Conservation (phyloP, 2,113 vertebrate genomes). For the Mugil cephalus region DNA sequence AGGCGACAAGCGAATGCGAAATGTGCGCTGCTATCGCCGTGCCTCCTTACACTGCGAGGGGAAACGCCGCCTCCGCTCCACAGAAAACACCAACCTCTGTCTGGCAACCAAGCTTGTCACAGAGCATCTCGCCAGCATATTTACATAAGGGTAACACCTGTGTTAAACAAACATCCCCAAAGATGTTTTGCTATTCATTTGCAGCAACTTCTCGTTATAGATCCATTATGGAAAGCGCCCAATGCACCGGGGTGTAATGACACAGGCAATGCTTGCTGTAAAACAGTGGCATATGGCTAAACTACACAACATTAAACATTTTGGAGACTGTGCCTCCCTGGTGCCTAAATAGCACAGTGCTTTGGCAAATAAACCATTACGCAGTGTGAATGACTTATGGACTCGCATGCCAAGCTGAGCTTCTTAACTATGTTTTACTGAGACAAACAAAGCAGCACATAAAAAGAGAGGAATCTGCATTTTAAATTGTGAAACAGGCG, state of each 20-base stretch:
- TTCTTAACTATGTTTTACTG: slow-evolving; percentile 44
- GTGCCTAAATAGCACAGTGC: slow-evolving; percentile 80
- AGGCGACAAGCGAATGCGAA: slow-evolving; percentile 41
- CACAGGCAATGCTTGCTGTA: slow-evolving; percentile 79
- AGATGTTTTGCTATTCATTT: slow-evolving; percentile 75
- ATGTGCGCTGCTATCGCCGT: too few species aligned
- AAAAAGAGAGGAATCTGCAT: slow-evolving; percentile 38
- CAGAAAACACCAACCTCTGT: slow-evolving; percentile 19
- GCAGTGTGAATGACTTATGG: slow-evolving; percentile 76
- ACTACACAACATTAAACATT: slow-evolving; percentile 87
- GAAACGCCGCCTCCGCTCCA: slow-evolving; percentile 1
- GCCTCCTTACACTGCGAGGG: slow-evolving; percentile 2
- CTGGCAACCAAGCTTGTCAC: slow-evolving; percentile 32
- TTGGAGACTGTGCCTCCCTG: slow-evolving; percentile 78
- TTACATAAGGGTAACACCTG: slow-evolving; percentile 70
- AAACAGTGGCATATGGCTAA: slow-evolving; percentile 84
- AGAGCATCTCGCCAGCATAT: slow-evolving; percentile 45
- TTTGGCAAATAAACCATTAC: slow-evolving; percentile 84
- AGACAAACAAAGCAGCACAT: slow-evolving; percentile 55
- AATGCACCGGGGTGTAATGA: slow-evolving; percentile 80
- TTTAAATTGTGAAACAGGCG: slow-evolving; percentile 18
- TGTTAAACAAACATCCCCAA: slow-evolving; percentile 73
- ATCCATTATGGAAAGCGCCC: slow-evolving; percentile 80
- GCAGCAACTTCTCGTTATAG: slow-evolving; percentile 72
- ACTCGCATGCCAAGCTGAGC: slow-evolving; percentile 54